Conservation (phyloP, 2,113 vertebrate genomes). For the Amphiprion ocellaris region DNA sequence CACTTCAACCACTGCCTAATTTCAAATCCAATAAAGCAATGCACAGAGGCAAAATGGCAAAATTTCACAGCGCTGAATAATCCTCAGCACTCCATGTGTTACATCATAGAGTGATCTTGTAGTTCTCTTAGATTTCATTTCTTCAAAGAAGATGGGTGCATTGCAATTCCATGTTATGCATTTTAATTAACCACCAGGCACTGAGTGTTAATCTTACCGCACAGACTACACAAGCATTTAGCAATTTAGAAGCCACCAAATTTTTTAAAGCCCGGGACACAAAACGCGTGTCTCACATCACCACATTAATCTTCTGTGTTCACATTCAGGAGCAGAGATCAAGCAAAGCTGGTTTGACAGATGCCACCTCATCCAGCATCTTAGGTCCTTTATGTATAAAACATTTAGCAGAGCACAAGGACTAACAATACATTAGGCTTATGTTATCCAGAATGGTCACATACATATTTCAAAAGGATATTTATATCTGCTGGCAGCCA, state of each 20-base stretch:
- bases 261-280: neutral
- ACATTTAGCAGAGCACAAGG: conserved; percentile 21
- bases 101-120: too few species aligned
- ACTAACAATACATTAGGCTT: conserved; percentile 55
- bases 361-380: conserved; percentile 25
- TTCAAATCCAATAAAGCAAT: too few species aligned
- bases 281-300: neutral
- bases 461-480: conserved; percentile 43
- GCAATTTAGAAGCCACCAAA: neutral
- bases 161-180: too few species aligned
- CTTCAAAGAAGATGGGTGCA: too few species aligned
- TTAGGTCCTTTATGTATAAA: conserved; percentile 36
- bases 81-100: too few species aligned
- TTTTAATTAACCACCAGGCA: too few species aligned
- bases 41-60: too few species aligned
- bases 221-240: neutral
- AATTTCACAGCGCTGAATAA: too few species aligned
- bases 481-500: conserved; percentile 42
- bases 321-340: neutral
- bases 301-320: neutral
- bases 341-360: conserved; percentile 27
- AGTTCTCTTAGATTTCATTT: too few species aligned
- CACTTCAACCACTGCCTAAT: too few species aligned
- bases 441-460: conserved; percentile 40
- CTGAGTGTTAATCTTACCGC: too few species aligned